A percentile compares a stretch with the other conserved stretches of the same genome.
phyloP scores from a whole-genome alignment of 2,113 vertebrate genomes.

The Heterotilapia buettikoferi region DNA sequence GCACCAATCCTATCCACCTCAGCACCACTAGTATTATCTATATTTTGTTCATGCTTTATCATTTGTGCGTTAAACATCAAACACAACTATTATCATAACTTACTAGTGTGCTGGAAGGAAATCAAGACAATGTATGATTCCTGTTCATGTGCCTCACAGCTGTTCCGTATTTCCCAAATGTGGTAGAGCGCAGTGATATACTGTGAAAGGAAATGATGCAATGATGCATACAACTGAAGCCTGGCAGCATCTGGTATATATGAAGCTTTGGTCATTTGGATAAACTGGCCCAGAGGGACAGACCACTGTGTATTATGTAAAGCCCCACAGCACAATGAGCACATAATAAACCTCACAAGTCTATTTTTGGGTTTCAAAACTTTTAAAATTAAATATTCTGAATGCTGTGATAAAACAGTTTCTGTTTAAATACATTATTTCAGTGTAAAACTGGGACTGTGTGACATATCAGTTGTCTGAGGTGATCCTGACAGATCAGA shows the following conservation, averaged over 20 bases:
- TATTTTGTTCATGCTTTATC: neutral
- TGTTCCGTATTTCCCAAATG: neutral
- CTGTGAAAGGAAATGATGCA: neutral
- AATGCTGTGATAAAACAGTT: neutral
- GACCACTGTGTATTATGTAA: neutral
- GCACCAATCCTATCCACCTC: neutral
- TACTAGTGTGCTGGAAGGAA: neutral
- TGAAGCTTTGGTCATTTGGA: neutral
- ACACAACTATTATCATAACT: neutral
- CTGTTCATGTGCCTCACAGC: neutral
- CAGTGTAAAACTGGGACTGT: neutral
- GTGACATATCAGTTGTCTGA: neutral
- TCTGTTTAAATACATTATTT: neutral
- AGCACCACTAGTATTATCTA: neutral
- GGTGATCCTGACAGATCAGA: neutral
- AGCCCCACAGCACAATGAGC: neutral
- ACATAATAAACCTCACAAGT: neutral
- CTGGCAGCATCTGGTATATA: neutral
- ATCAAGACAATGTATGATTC: neutral
- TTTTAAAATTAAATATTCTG: neutral
- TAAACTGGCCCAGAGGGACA: neutral
- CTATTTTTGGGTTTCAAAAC: neutral
- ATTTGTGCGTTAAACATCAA: neutral
- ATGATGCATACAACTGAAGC: neutral
- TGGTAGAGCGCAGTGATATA: neutral